These are phyloP conservation scores for Rhynchomys soricoides DNA, from an alignment of 2,113 vertebrate genomes.

Conservation along the genomic window DNA sequence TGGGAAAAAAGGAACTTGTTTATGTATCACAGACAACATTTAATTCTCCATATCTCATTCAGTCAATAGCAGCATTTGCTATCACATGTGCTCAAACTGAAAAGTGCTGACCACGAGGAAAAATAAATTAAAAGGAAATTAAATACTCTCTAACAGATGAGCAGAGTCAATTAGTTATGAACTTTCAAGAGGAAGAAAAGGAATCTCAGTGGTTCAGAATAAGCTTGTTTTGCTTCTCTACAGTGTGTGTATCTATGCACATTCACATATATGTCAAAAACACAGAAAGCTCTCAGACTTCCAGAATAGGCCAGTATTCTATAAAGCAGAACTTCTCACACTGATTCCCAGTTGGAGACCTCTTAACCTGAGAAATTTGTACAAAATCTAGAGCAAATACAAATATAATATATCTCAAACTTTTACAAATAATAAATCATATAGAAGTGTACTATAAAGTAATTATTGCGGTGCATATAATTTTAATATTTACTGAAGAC, in stretches of 20 bases:
- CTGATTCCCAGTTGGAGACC: neutral
- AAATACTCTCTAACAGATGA: slow-evolving; percentile 75
- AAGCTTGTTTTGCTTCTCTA: neutral
- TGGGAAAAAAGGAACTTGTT: slow-evolving; percentile 53
- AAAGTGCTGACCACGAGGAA: slow-evolving; percentile 74
- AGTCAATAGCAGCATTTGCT: slow-evolving; percentile 64
- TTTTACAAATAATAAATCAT: neutral
- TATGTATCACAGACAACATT: slow-evolving; percentile 56
- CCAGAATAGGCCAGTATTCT: neutral
- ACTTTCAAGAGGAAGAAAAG: slow-evolving; percentile 58
- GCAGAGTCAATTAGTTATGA: slow-evolving; percentile 66
- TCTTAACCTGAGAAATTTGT: neutral
- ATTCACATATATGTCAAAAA: neutral
- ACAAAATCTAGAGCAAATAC: neutral
- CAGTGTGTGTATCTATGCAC: neutral
- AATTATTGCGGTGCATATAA: neutral
- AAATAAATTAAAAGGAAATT: slow-evolving; percentile 74
- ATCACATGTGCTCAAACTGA: slow-evolving; percentile 52
- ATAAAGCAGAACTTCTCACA: neutral
- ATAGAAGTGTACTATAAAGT: neutral
- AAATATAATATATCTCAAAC: neutral
- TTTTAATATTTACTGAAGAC: neutral
- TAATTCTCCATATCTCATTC: slow-evolving; percentile 62
- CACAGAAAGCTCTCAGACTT: neutral
- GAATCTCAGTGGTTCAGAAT: slow-evolving; percentile 12